Percentiles rank a stretch among this genome's conserved stretches.
phyloP scores from a whole-genome alignment of 2,113 vertebrate genomes.

The Catharus bicknelli region DNA sequence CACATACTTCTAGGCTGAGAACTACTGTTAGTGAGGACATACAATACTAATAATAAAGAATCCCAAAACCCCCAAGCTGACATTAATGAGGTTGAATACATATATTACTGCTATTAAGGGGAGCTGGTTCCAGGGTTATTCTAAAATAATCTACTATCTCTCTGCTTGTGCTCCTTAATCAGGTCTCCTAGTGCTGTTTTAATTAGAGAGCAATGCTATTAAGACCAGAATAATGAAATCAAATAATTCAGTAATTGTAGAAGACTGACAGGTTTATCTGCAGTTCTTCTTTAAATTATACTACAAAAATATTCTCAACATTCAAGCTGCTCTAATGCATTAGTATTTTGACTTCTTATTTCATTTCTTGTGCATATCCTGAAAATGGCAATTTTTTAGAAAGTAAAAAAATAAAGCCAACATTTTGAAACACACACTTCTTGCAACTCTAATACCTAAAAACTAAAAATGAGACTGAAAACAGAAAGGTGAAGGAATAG shows the following conservation, averaged over 20 bases:
- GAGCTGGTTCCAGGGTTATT: neutral
- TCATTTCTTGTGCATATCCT: neutral
- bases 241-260: neutral
- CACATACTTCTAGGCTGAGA: neutral
- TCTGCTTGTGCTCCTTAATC: neutral
- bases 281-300: neutral
- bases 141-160: neutral
- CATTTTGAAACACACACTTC: neutral
- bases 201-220: slow-evolving; percentile 8
- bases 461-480: neutral
- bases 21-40: neutral
- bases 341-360: neutral
- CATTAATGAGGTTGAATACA: neutral
- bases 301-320: neutral
- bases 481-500: neutral
- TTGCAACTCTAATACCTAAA: neutral
- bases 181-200: neutral
- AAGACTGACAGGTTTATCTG: neutral
- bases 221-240: slow-evolving; percentile 10
- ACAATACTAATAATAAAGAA: neutral
- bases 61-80: neutral
- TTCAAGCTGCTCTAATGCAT: neutral
- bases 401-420: neutral
- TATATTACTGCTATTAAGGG: neutral
- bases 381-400: neutral